Conservation (phyloP, 2,113 vertebrate genomes). For the Oryzias woworae region DNA sequence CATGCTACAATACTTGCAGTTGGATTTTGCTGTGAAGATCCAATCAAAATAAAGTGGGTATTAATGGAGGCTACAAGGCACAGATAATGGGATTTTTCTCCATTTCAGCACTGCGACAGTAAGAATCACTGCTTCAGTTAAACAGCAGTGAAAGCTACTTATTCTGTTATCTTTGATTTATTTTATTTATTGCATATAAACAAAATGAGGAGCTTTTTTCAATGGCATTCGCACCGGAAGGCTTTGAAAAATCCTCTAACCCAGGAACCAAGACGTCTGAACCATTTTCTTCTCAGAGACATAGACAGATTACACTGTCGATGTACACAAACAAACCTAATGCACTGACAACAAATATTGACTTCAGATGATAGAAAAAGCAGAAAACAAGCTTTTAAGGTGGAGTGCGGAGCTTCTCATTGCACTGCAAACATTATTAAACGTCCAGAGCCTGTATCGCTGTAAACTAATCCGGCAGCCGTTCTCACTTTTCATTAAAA, state of each 20-base stretch:
- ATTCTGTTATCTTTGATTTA: neutral
- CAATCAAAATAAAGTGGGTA: no score
- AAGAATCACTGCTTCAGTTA: neutral
- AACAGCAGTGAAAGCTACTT: neutral
- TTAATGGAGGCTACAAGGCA: no score
- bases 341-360: slow-evolving; percentile 12
- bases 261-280: slow-evolving; percentile 1
- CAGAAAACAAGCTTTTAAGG: slow-evolving; percentile 22
- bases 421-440: slow-evolving; percentile 37
- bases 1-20: no score
- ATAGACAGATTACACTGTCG: slow-evolving; percentile 9
- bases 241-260: no score
- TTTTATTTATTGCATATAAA: neutral
- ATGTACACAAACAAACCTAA: neutral
- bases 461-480: slow-evolving; percentile 24
- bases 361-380: slow-evolving; percentile 34
- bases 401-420: slow-evolving; percentile 21
- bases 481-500: slow-evolving; percentile 48
- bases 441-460: slow-evolving; percentile 19
- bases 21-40: no score
- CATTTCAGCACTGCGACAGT: no score
- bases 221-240: neutral
- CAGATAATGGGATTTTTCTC: no score
- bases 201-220: neutral
- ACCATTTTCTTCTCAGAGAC: neutral